A percentile compares a stretch with the other conserved stretches of the same genome.
phyloP scores from a whole-genome alignment of 2,113 vertebrate genomes.

The Aldabrachelys gigantea region DNA sequence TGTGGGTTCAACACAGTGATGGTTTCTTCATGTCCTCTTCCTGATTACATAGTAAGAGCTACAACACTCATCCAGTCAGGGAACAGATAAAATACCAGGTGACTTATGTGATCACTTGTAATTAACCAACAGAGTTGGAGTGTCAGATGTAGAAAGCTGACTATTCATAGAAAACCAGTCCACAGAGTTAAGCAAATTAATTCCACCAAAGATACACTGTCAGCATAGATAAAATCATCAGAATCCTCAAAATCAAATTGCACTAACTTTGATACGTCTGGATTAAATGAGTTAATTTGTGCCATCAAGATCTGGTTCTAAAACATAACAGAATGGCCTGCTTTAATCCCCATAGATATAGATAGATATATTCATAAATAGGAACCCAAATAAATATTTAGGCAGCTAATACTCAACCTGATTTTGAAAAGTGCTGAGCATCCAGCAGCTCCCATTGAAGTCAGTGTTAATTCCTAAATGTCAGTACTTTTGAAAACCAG shows the following conservation, averaged over 20 bases:
- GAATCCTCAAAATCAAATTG: neutral
- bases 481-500: neutral
- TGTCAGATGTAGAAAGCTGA: neutral
- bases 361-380: neutral
- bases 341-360: constrained; percentile 36
- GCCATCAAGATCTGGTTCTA: neutral
- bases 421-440: constrained; percentile 4
- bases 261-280: constrained; percentile 9
- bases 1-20: neutral
- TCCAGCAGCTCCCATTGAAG: neutral
- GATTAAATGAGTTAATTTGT: constrained; percentile 1
- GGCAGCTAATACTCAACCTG: neutral
- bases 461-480: neutral
- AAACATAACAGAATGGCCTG: neutral
- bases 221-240: neutral
- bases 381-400: neutral
- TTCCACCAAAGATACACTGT: neutral
- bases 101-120: neutral
- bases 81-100: neutral
- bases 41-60: neutral
- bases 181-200: neutral
- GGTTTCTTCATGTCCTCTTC: neutral
- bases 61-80: neutral
- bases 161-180: neutral
- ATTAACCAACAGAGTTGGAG: neutral